Conservation (phyloP, 2,888 invertebrate species). For the Conchocele bisecta region DNA sequence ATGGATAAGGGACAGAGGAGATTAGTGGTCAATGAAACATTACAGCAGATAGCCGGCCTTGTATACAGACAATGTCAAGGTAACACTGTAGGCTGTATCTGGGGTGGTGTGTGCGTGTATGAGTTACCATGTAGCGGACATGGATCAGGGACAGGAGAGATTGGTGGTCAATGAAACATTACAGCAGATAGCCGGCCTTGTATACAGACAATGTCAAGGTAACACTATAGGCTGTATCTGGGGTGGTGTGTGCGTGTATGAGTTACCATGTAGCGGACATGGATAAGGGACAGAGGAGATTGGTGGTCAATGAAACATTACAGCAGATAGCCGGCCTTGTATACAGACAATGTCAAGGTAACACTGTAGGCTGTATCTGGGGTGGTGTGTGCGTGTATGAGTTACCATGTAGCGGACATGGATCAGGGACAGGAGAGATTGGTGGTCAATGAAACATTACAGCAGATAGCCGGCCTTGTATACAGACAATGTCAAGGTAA, state of each 20-base stretch:
- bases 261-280: background rate
- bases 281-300: constrained; percentile 1
- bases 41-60: constrained; percentile 21
- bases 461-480: constrained; percentile 20
- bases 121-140: background rate
- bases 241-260: background rate
- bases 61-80: constrained; percentile 30
- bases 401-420: background rate
- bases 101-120: background rate
- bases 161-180: constrained; percentile 19
- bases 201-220: constrained; percentile 33
- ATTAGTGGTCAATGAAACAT: constrained; percentile 12
- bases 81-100: background rate
- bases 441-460: constrained; percentile 23
- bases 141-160: background rate
- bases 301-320: constrained; percentile 22
- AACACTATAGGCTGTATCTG: background rate
- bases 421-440: background rate
- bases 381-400: background rate
- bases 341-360: constrained; percentile 30
- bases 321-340: constrained; percentile 23
- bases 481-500: constrained; percentile 34
- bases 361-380: background rate
- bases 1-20: background rate
- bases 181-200: constrained; percentile 19